Base-by-base conservation (phyloP, 2,113 vertebrate genomes). In the Martes martes region DNA sequence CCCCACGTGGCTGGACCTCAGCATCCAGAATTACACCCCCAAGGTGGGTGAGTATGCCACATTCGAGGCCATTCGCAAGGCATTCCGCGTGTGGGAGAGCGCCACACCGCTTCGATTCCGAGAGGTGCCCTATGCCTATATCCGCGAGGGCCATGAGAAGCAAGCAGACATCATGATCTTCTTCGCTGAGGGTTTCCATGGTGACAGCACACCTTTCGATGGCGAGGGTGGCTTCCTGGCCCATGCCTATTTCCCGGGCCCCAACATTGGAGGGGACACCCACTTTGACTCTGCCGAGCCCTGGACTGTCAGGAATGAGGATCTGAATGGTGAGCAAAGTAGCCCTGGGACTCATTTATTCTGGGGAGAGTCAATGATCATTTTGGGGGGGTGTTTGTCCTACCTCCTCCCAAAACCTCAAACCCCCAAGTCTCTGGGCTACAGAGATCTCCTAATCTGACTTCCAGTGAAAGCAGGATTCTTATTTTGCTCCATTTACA, bases 141-240 rank as follows among this genome's bases (percentile, higher is more conserved):
- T 99, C 97, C 97, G 97, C 2, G 99, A 98, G 69, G 99, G 99
- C 94, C 98, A 99, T 0, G 99, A 99, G 84, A 99, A 99, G 87
- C 99, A 98, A 45, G 99, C 99, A 0, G 99, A 99, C 99, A 99
- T 99, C 99, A 99, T 99, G 99, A 98, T 99, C 76, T 99, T 99
- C 98, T 99, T 99, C 13, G 98, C 99, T 0, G 99, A 99, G 83
- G 99, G 99, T 2, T 99, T 99, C 98, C 99, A 99, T 0, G 99
- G 99, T 0, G 99, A 99, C 99, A 99, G 99, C 98, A 99, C 99
- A 0, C 99, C 99, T 1, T 99, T 99, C 1, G 99, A 99, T 0
- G 99, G 99, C 0, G 99, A 99, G 81, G 99, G 99, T 0, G 99
- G 99, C 47, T 99, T 99, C 98, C 97, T 99, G 97, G 99, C 99